Conservation (phyloP, 2,797 vertebrate species). For the Danio aesculapii region DNA sequence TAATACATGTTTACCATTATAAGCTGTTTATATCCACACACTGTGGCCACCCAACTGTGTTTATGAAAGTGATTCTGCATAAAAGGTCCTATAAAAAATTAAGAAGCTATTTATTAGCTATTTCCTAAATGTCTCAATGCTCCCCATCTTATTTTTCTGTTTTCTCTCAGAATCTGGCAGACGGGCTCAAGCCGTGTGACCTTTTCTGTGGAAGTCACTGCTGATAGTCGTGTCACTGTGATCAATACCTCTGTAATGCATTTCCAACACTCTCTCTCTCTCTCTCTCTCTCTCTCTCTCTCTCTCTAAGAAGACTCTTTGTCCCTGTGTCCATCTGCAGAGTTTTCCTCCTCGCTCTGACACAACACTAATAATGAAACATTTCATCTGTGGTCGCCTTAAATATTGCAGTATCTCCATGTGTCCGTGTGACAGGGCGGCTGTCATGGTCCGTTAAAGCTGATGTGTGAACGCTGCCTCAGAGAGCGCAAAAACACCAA, state of each 20-base stretch:
- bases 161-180: constrained; percentile 30
- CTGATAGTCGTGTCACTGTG: constrained; percentile 64
- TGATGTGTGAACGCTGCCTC: constrained; percentile 10
- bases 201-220: constrained; percentile 60
- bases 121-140: not conserved
- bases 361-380: constrained; percentile 50
- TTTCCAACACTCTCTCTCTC: constrained; percentile 58
- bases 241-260: constrained; percentile 68
- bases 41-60: too few species aligned
- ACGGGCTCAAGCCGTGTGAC: constrained; percentile 44
- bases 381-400: constrained; percentile 14
- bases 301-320: not conserved
- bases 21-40: too few species aligned
- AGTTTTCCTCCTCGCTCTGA: constrained; percentile 30
- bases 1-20: too few species aligned
- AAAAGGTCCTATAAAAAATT: not conserved
- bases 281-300: constrained; percentile 11
- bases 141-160: not conserved
- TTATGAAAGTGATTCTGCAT: too few species aligned
- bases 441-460: not conserved
- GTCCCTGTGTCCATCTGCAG: constrained; percentile 1
- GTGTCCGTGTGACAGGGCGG: not conserved
- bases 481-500: not conserved
- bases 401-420: constrained; percentile 23
- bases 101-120: not conserved